Conservation (phyloP, 2,888 invertebrate species). For the Harpalus rubripes region DNA sequence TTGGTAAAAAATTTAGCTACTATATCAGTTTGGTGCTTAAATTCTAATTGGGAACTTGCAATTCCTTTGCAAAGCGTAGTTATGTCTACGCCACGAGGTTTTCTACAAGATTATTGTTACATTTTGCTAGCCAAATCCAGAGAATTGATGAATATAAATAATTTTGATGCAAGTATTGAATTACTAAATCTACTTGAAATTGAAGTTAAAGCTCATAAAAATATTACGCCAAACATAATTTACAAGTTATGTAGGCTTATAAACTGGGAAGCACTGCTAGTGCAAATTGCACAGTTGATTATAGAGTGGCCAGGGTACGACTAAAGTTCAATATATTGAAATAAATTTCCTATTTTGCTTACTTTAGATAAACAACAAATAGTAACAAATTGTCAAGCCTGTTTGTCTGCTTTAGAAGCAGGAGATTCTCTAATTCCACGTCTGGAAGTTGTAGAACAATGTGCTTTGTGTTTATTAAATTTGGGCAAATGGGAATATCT, state of each 20-base stretch:
- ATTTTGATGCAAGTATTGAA: slow-evolving; percentile 76
- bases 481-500: slow-evolving; percentile 90
- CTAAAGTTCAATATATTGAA: background rate
- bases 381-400: slow-evolving; percentile 85
- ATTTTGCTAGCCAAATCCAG: slow-evolving; percentile 91
- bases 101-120: slow-evolving; percentile 88
- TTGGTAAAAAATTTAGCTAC: slow-evolving; percentile 84
- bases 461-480: slow-evolving; percentile 90
- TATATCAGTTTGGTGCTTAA: slow-evolving; percentile 85
- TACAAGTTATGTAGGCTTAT: slow-evolving; percentile 88
- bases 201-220: slow-evolving; percentile 80
- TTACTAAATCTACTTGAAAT: slow-evolving; percentile 83
- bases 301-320: slow-evolving; percentile 81
- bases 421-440: slow-evolving; percentile 85
- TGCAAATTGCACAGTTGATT: slow-evolving; percentile 88
- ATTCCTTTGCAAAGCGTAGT: slow-evolving; percentile 88
- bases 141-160: slow-evolving; percentile 85
- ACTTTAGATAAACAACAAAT: slow-evolving; percentile 79
- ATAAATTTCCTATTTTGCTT: slow-evolving; percentile 63
- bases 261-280: slow-evolving; percentile 91
- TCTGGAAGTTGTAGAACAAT: slow-evolving; percentile 89
- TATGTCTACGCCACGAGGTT: slow-evolving; percentile 84
- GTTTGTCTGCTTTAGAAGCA: slow-evolving; percentile 81
- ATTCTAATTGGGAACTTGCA: slow-evolving; percentile 90
- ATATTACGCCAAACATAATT: slow-evolving; percentile 78